A percentile compares a stretch with the other conserved stretches of the same genome.
phyloP scores from a whole-genome alignment of 2,888 invertebrate species.

The Drosophila nigricruria region DNA sequence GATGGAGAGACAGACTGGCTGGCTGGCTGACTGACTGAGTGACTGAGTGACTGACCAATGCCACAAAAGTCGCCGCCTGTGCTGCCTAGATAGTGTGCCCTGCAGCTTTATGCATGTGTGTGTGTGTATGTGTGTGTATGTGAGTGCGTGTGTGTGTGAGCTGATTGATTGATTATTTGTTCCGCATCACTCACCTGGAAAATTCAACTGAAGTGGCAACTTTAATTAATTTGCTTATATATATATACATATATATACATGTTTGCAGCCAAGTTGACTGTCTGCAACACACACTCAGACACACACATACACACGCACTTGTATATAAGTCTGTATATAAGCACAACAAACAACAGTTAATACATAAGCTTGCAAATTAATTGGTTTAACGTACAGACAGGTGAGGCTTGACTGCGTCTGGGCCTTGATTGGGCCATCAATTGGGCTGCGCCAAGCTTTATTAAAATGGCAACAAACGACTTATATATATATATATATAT shows the following conservation, averaged over 20 bases:
- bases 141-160: slow-evolving; percentile 51
- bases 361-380: slow-evolving; percentile 60
- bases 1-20: slow-evolving; percentile 33
- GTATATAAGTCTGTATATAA: slow-evolving; percentile 23
- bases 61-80: slow-evolving; percentile 65
- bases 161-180: slow-evolving; percentile 85
- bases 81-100: slow-evolving; percentile 70
- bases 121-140: slow-evolving; percentile 10
- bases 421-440: slow-evolving; percentile 34
- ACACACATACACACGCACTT: slow-evolving; percentile 13
- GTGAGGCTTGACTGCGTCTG: slow-evolving; percentile 42
- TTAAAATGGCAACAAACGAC: slow-evolving; percentile 37
- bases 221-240: slow-evolving; percentile 81
- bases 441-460: slow-evolving; percentile 38
- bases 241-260: slow-evolving; percentile 1
- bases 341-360: slow-evolving; percentile 41
- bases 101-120: slow-evolving; percentile 61
- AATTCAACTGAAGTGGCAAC: slow-evolving; percentile 84
- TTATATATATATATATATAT: background rate
- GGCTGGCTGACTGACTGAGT: slow-evolving; percentile 40
- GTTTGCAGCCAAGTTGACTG: slow-evolving; percentile 43
- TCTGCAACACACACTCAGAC: slow-evolving; percentile 8
- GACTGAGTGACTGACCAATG: slow-evolving; percentile 52
- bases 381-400: slow-evolving; percentile 50
- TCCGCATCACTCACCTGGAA: slow-evolving; percentile 85